phyloP scores from a whole-genome alignment of 2,888 invertebrate species.

The Ferrisia virgata region DNA sequence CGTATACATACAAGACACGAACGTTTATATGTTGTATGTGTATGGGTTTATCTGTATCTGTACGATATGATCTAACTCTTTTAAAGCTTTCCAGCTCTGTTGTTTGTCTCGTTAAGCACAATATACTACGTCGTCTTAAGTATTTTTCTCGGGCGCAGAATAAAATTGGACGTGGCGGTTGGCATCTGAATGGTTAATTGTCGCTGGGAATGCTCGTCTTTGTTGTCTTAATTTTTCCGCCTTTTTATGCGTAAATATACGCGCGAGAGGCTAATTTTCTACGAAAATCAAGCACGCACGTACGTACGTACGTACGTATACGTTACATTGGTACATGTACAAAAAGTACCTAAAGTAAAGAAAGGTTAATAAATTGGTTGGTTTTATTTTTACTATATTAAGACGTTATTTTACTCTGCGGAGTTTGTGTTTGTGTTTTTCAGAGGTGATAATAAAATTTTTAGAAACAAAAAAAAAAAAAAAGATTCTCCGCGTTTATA shows the following conservation, averaged over 20 bases:
- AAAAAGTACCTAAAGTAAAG: too few species aligned
- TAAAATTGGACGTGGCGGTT: neutral
- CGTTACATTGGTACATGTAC: too few species aligned
- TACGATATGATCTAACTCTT: neutral
- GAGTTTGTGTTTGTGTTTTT: neutral
- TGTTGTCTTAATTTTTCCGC: slow-evolving; percentile 26
- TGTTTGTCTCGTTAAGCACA: neutral
- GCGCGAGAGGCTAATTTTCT: neutral
- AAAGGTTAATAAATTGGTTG: neutral
- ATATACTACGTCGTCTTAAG: neutral
- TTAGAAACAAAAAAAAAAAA: too few species aligned
- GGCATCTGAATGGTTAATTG: slow-evolving; percentile 7
- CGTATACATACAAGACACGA: too few species aligned
- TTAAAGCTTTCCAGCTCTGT: neutral
- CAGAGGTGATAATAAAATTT: neutral
- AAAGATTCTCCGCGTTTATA: neutral
- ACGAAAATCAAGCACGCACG: neutral
- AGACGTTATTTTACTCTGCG: neutral
- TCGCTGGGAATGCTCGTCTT: slow-evolving; percentile 1
- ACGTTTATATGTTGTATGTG: too few species aligned
- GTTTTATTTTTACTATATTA: neutral
- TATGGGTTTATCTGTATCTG: neutral
- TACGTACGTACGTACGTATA: too few species aligned
- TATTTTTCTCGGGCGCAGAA: neutral
- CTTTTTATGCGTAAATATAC: neutral